Conservation (phyloP, 2,888 invertebrate genomes). For the Eilema griseolum region DNA sequence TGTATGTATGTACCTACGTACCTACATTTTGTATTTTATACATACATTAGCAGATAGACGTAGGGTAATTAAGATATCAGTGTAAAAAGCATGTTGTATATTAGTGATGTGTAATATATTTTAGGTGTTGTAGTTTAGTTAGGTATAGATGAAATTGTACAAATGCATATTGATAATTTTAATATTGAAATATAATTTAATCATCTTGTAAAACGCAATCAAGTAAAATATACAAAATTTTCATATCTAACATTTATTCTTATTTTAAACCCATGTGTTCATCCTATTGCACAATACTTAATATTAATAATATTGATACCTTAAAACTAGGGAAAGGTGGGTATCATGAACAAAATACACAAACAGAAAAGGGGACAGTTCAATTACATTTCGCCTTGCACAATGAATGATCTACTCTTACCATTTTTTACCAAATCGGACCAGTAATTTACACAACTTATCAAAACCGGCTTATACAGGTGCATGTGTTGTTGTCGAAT, state of each 20-base stretch:
- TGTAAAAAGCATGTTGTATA: conserved; percentile 85
- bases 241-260: conserved; percentile 70
- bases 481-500: too few species aligned
- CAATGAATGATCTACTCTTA: too few species aligned
- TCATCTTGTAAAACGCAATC: conserved; percentile 86
- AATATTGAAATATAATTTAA: conserved; percentile 82
- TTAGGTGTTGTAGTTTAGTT: conserved; percentile 82
- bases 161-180: conserved; percentile 85
- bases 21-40: conserved; percentile 72
- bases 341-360: too few species aligned
- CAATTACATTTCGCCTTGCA: too few species aligned
- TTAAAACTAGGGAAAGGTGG: neutral
- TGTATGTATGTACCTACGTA: conserved; percentile 60
- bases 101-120: conserved; percentile 84
- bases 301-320: neutral
- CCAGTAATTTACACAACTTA: too few species aligned
- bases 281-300: neutral
- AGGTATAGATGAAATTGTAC: conserved; percentile 86
- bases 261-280: conserved; percentile 34
- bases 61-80: conserved; percentile 69
- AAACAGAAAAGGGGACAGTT: too few species aligned
- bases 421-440: too few species aligned
- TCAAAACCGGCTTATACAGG: too few species aligned
- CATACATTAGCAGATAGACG: conserved; percentile 66
- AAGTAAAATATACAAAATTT: conserved; percentile 86